Base-by-base conservation (phyloP, 2,797 vertebrate genomes). In the Okamejei kenojei region DNA sequence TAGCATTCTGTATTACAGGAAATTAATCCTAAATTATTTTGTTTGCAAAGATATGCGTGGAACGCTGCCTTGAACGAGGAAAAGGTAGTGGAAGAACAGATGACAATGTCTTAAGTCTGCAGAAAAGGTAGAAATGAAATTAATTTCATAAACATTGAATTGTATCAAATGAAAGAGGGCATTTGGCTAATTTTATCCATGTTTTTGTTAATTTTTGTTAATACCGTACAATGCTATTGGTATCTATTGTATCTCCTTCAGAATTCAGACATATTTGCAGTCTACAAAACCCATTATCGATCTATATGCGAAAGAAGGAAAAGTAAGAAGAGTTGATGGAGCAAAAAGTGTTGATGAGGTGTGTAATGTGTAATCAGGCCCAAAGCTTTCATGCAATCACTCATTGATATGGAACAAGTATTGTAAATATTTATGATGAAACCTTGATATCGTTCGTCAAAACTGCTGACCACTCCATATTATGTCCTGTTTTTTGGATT, bases 261-360 rank as follows among this genome's bases (percentile, higher is more conserved):
- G 99, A 96, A 98, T 99, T 96, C 96, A 99, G 94, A 99, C 99
- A 0, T 99, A 99, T 94, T 96, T 98, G 94, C 96, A 98, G 94
- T 99, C 98, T 92, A 99, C 99, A n/a, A 97, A 96, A 94, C 99
- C 99, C 93, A 98, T 99, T 94, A 98, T 99, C 94, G 96, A 98
- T 23, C 96, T 96, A 94, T 99, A 99, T 94, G 96, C 98, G 95
- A 95, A 97, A 95, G 96, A 95, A 38, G 98, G 98, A 10, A 99
- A 99, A 95, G 99, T 99, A 94, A 97, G 95, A 95, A 98, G 96
- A 92, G 96, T 99, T 94, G 98, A 99, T 88, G 99, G 98, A 90
- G 98, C 99, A 93, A 97, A 96, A 90, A 95, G 95, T 79, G 96
- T 99, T 94, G 97, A 98, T 35, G 97, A 99, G 97, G 99, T 99